Conservation (phyloP, 2,797 vertebrate species). For the Nannoperca obscura region DNA sequence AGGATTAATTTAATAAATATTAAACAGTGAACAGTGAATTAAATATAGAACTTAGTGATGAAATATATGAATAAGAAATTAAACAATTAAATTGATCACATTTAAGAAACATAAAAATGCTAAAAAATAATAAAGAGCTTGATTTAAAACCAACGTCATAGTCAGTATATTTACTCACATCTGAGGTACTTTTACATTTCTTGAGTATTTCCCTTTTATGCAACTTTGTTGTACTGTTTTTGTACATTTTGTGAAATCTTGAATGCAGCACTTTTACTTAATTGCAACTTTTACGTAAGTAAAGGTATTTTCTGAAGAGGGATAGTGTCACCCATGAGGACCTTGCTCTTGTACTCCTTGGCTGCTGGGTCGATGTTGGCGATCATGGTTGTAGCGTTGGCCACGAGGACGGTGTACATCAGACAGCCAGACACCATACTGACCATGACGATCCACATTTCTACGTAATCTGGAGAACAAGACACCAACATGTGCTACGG, state of each 20-base stretch:
- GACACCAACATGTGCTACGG: conserved; percentile 1
- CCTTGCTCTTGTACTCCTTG: conserved; percentile 87
- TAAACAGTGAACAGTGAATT: neutral
- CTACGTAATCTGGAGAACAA: conserved; percentile 81
- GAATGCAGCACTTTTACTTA: too few relatives aligned
- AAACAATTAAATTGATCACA: neutral
- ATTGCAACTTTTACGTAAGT: neutral
- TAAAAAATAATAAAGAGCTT: neutral
- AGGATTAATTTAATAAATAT: neutral
- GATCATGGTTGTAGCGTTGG: conserved; percentile 85
- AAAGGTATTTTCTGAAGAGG: neutral
- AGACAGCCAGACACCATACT: conserved; percentile 88
- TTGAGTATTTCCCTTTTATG: neutral
- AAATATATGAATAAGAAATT: neutral
- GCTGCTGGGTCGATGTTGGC: conserved; percentile 82
- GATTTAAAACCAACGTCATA: neutral
- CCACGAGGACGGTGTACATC: conserved; percentile 87
- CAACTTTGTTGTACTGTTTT: neutral
- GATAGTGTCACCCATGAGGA: conserved; percentile 51
- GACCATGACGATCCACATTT: conserved; percentile 88
- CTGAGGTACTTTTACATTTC: too few relatives aligned
- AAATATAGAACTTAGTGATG: neutral
- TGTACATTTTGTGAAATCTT: too few relatives aligned
- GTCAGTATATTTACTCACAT: neutral
- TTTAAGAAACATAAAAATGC: neutral